Evolutionary conservation across 2,888 invertebrate species (phyloP), one percentile per base, ranked within the genome.

Genomic region (Pyrgus malvae): DNA sequence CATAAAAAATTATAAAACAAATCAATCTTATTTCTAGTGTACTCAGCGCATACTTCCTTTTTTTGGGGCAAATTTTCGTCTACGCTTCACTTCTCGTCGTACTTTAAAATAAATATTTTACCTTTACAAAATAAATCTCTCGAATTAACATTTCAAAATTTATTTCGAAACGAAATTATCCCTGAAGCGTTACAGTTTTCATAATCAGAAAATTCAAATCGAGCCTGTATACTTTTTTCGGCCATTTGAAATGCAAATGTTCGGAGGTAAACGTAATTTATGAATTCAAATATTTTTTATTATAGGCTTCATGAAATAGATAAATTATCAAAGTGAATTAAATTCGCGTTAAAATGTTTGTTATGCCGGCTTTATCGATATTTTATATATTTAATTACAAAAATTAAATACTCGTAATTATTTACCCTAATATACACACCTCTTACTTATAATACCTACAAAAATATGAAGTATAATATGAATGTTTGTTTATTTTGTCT

Each of bases 181-280:
- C 35, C 45, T 31, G 35, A 31, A 53, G 53, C 27, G 48, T 37
- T 53, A 46, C 45, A 40, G 53, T 46, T 53, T 45, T 29, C 53
- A 53, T 53, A 45, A 53, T 53, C 53, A 53, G 38, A 53, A 53
- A 46, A 53, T 53, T 53, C 29, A 46, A 46, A 53, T 46, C 29
- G 45, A 27, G 29, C 16, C 37, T 19, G 44, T 53, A 27, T 45
- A 53, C 31, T 45, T 53, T 53, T 53, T 53, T 46, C 38, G 38
- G 21, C 23, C 45, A 53, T 53, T 53, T 53, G 53, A 53, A 53
- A 53, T 53, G 45, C 53, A 53, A 53, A 53, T 53, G 5, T 19
- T 12, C n/a, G 11, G 16, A 25, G 37, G 45, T 37, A 45, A 53
- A 53, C 11, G 37, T 38, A 21, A 45, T 45, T 53, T 44, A 21